Conservation (phyloP, 1,140 invertebrate genomes). For the Drosophila repletoides region DNA sequence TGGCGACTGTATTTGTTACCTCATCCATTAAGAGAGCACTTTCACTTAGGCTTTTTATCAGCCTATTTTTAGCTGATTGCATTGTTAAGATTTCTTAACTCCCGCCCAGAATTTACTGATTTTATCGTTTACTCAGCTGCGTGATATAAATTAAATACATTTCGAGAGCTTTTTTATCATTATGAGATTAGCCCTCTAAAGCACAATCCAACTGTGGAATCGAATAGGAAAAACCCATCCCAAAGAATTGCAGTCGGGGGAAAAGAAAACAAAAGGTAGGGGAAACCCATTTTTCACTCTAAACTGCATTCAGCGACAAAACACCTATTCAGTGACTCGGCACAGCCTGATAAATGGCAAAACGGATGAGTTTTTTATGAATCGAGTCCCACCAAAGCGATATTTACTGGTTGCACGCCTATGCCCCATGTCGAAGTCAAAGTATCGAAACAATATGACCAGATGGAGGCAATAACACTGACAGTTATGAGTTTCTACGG, state of each 20-base stretch:
- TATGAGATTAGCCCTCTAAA: neutral
- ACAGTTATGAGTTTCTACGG: constrained; percentile 51
- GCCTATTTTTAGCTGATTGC: neutral
- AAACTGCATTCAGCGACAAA: constrained; percentile 63
- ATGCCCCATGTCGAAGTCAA: constrained; percentile 55
- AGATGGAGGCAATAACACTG: constrained; percentile 34
- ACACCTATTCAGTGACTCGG: constrained; percentile 61
- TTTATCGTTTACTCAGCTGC: too few species aligned
- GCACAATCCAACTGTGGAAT: neutral
- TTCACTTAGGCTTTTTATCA: neutral
- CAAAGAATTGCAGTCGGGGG: constrained; percentile 19
- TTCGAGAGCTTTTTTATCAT: neutral
- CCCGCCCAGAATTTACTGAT: too few species aligned
- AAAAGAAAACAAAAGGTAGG: constrained; percentile 13
- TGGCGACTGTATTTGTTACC: constrained; percentile 3
- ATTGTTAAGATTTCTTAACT: neutral
- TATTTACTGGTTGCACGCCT: constrained; percentile 39
- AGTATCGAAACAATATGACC: constrained; percentile 52
- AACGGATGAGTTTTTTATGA: constrained; percentile 4
- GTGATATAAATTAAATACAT: too few species aligned
- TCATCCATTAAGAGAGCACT: neutral
- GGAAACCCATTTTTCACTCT: constrained; percentile 55
- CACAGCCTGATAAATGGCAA: constrained; percentile 67
- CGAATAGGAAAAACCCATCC: constrained; percentile 6
- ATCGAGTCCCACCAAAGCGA: constrained; percentile 1